phyloP scores from a whole-genome alignment of 2,888 invertebrate species.

The Zootermopsis nevadensis region DNA sequence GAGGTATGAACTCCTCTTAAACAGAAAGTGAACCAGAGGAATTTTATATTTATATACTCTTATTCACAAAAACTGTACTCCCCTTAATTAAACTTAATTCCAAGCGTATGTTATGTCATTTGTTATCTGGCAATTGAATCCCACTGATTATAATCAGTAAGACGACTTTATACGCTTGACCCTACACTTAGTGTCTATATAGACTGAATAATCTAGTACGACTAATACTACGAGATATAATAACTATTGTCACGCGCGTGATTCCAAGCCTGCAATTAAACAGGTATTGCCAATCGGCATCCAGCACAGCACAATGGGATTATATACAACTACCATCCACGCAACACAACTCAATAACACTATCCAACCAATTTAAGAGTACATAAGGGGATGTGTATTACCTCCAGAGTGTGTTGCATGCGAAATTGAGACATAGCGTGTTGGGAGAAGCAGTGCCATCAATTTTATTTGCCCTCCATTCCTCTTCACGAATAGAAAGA shows the following conservation, averaged over 20 bases:
- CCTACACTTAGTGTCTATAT: not conserved
- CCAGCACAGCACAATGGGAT: conserved; percentile 22
- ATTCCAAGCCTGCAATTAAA: conserved; percentile 26
- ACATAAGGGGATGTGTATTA: conserved; percentile 19
- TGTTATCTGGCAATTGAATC: not conserved
- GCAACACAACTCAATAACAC: conserved; percentile 14
- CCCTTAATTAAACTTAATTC: not conserved
- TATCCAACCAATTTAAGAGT: conserved; percentile 28
- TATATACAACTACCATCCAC: conserved; percentile 4
- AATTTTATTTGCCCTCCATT: conserved; percentile 29
- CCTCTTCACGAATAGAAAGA: conserved; percentile 15
- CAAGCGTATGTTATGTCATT: not conserved
- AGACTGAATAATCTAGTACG: not conserved
- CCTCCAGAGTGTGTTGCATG: conserved; percentile 14
- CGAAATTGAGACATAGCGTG: conserved; percentile 39
- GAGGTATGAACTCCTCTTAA: too few species aligned
- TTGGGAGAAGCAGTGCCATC: conserved; percentile 20
- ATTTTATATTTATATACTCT: too few species aligned
- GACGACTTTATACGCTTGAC: not conserved
- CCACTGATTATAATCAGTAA: not conserved
- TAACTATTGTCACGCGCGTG: conserved; percentile 6
- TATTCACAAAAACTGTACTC: too few species aligned
- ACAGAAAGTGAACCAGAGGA: too few species aligned
- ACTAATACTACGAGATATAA: not conserved
- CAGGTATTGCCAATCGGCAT: conserved; percentile 28